Conservation (phyloP, 2,113 vertebrate species). For the Oceanites oceanicus region DNA sequence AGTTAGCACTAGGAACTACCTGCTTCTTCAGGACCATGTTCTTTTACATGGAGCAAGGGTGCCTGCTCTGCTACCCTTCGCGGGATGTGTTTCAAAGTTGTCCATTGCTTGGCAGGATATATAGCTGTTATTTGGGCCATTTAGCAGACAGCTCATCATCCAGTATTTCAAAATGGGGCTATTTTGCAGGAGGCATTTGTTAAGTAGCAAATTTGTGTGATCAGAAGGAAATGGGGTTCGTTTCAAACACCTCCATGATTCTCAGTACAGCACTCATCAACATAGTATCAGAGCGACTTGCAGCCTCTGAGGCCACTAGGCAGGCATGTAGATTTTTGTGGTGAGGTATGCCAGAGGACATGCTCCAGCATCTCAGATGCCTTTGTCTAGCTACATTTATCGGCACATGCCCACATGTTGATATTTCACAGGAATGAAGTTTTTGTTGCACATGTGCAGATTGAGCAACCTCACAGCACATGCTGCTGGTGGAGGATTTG, state of each 20-base stretch:
- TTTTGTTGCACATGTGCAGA: not conserved
- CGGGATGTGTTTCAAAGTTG: not conserved
- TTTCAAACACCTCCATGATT: not conserved
- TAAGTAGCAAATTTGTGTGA: not conserved
- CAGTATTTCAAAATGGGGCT: not conserved
- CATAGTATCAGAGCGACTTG: not conserved
- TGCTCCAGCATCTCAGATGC: not conserved
- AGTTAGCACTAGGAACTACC: not conserved
- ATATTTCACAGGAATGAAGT: not conserved
- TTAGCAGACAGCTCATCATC: not conserved
- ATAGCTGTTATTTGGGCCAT: not conserved
- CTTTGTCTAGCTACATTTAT: not conserved
- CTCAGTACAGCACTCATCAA: not conserved
- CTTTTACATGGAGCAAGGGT: not conserved
- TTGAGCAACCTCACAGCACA: not conserved
- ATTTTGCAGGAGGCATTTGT: not conserved
- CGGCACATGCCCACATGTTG: not conserved
- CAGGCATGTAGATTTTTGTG: not conserved
- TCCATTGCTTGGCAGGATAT: not conserved
- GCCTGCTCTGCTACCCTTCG: not conserved
- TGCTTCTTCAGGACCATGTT: not conserved
- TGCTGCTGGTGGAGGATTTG: not conserved
- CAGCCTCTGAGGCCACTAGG: not conserved
- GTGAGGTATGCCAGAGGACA: not conserved
- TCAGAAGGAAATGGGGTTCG: not conserved